Evolutionary conservation across 1,140 invertebrate species (phyloP).

Genomic region (Battus philenor): DNA sequence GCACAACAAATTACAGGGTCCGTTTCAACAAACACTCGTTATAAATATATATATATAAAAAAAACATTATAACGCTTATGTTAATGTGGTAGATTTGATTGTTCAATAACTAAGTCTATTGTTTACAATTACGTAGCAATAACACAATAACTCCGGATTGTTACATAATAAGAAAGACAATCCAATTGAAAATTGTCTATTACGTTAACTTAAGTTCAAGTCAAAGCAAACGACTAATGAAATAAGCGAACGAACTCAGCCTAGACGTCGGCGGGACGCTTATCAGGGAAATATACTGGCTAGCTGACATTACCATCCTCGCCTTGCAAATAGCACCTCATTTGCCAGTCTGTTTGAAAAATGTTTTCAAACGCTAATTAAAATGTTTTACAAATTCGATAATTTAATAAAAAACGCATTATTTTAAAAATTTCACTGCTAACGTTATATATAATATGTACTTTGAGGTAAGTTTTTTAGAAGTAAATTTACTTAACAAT

Average conservation of each 20-base stretch:
- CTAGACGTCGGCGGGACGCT: slow-evolving; percentile 49
- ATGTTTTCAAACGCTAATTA: slow-evolving; percentile 38
- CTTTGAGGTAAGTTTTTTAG: no score
- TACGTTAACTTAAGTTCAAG: slow-evolving; percentile 35
- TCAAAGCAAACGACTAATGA: slow-evolving; percentile 54
- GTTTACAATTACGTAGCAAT: no score
- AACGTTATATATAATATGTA: no score
- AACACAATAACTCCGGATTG: no score
- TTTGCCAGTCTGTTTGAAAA: slow-evolving; percentile 59
- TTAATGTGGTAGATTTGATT: no score
- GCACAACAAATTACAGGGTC: no score
- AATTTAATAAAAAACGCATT: not conserved
- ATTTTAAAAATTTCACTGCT: slow-evolving; percentile 12
- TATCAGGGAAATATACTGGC: slow-evolving; percentile 64
- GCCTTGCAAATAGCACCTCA: slow-evolving; percentile 53
- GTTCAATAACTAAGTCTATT: no score
- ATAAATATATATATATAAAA: no score
- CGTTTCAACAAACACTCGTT: no score
- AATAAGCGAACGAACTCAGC: slow-evolving; percentile 46
- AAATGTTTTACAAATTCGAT: slow-evolving; percentile 17
- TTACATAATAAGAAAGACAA: not conserved
- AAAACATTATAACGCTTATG: no score
- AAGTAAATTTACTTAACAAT: no score
- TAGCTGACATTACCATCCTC: slow-evolving; percentile 57
- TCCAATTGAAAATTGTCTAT: slow-evolving; percentile 19